Percentiles rank a stretch among this genome's conserved stretches.
Evolutionary conservation across 2,888 invertebrate genomes (phyloP).

Genomic region (Helleia helle): DNA sequence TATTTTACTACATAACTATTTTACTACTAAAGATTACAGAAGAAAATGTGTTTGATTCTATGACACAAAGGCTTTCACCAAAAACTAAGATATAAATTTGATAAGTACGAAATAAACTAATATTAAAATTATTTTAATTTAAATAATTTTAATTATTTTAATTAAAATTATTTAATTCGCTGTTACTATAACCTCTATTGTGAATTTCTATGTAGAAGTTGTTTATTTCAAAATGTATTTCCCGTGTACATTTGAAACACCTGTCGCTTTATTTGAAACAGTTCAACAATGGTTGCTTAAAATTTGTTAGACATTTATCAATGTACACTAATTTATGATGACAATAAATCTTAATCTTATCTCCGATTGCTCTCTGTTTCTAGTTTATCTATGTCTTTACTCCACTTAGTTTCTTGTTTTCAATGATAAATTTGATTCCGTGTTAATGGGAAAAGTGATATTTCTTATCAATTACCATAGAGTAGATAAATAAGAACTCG

Average conservation of each 20-base stretch:
- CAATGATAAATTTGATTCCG: constrained; percentile 5
- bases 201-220: no score
- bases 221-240: no score
- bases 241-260: background rate
- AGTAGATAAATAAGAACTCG: background rate
- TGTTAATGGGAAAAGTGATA: constrained; percentile 7
- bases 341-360: constrained; percentile 9
- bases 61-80: no score
- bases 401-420: constrained; percentile 1
- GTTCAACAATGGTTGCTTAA: constrained; percentile 8
- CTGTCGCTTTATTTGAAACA: background rate
- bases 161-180: no score
- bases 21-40: no score
- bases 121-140: no score
- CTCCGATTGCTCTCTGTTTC: constrained; percentile 4
- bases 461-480: constrained; percentile 4
- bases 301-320: constrained; percentile 7
- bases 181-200: no score
- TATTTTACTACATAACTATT: no score
- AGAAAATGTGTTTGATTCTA: no score
- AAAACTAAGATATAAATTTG: no score
- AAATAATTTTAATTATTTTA: no score
- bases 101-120: no score
- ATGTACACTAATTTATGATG: constrained; percentile 8
- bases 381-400: constrained; percentile 3